Evolutionary conservation across 2,113 vertebrate genomes (phyloP), one percentile per base, ranked within the genome.

Genomic region (Anguilla rostrata): DNA sequence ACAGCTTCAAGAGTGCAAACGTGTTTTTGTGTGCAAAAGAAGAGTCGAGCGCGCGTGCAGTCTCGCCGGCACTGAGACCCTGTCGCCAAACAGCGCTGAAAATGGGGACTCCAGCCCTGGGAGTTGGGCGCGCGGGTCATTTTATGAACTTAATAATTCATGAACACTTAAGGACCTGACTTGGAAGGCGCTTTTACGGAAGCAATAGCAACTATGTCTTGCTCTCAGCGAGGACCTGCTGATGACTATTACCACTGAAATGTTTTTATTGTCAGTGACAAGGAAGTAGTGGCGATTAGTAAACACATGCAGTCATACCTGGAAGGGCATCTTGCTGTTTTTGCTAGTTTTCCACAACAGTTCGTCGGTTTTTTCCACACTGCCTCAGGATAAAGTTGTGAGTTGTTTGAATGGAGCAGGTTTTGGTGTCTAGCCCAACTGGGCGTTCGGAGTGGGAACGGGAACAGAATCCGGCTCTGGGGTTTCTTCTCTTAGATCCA

Each of bases 371-470:
- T 60, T 91, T 39, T 78, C 34, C 82, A 79, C 41, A 80, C 88
- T 87, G 87, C 39, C 80, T 46, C 84, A 87, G 87, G 83, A 71
- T 22, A 57, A 29, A 78, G 49, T 85, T 86, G 22, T 20, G 87
- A 88, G 2, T 26, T 22, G 60, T 66, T 53, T 83, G 3, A 90
- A 96, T 96, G 95, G 96, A 96, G 81, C 90, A 94, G 79, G 90
- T 94, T 39, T 91, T 95, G 11, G 80, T 95, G 88, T 95, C 96
- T 86, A 92, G 93, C 91, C 94, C 94, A 87, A 81, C 93, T 93
- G 94, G 95, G 88, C 95, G 87, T 91, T 83, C 93, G 0, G 95
- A 95, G 90, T 95, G 95, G 95, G 94, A 95, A 86, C 84, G 93
- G 16, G 95, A 96, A 79, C 93, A 94, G 89, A 88, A 92, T 86